Evolutionary conservation across 1,140 invertebrate species (phyloP), one percentile per base, ranked within the genome.

Genomic region (Acromyrmex heyeri): DNA sequence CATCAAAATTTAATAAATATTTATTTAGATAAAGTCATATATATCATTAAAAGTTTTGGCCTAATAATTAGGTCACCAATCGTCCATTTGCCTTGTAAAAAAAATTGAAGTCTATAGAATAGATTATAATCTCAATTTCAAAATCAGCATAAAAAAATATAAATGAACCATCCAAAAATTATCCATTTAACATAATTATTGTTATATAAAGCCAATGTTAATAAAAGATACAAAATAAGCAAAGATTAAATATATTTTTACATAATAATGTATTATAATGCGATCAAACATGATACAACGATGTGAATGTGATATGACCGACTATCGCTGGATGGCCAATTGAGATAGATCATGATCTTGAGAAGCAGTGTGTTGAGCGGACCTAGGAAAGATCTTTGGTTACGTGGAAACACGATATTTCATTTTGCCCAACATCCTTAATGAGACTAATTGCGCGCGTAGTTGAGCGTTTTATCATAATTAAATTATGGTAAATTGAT

Each of bases 401-500:
- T 73, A 82, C 67, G 55, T 10, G 24, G 65, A n/a, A 82, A 82
- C 55, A 1, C 12, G 50, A 82, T 72, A 59, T 44, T 38, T 73
- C 55, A 73, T 73, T 82, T 61, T 16, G 18, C 38, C 38, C 67
- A 73, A 48, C 24, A 21, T 73, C 53, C 16, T 82, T 82, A 82
- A 82, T 82, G 67, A 82, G 55, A 73, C 55, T 73, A 82, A 82
- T 82, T 70, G 38, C 67, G 38, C 67, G 18, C 24, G 16, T 82
- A 82, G 21, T 61, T 73, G 61, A 82, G 79, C 67, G 24, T 82
- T 82, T 82, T 82, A 73, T 82, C 57, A n/a, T 62, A 83, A 86
- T 77, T 85, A 65, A 77, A 87, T 87, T 76, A 87, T 27, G 16
- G 70, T 76, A 87, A 87, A 87, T 87, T 87, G 34, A 86, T 86